Conservation (phyloP, 2,888 invertebrate genomes). For the Xestia ashworthii region DNA sequence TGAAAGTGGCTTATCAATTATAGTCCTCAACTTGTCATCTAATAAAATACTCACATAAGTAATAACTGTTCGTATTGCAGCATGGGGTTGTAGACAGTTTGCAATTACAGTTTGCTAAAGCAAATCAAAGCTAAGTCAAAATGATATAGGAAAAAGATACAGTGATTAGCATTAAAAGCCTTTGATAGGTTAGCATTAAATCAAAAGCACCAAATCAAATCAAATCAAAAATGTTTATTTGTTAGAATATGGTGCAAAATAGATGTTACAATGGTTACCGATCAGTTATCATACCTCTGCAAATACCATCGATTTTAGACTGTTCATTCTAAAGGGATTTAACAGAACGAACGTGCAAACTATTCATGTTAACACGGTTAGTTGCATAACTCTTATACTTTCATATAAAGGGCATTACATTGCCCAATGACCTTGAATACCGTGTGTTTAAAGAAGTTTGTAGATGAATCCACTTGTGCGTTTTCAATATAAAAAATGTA, state of each 20-base stretch:
- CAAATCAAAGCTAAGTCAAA: background rate
- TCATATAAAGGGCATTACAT: conserved; percentile 10
- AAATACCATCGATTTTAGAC: background rate
- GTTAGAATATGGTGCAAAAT: background rate
- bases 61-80: too few relatives aligned
- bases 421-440: too few relatives aligned
- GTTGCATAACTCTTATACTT: conserved; percentile 15
- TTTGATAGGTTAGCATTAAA: background rate
- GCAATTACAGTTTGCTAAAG: background rate
- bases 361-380: conserved; percentile 24
- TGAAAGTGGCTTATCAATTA: too few relatives aligned
- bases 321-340: background rate
- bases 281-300: background rate
- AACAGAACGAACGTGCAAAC: conserved; percentile 1
- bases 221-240: too few relatives aligned
- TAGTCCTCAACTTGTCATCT: too few relatives aligned
- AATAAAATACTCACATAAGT: too few relatives aligned
- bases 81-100: background rate
- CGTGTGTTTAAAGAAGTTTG: too few relatives aligned
- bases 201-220: too few relatives aligned
- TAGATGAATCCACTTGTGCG: too few relatives aligned
- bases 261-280: background rate
- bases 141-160: background rate
- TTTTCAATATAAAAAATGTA: too few relatives aligned
- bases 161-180: background rate